Evolutionary conservation across 2,797 vertebrate genomes (phyloP).

Genomic region (Hydrolagus colliei): DNA sequence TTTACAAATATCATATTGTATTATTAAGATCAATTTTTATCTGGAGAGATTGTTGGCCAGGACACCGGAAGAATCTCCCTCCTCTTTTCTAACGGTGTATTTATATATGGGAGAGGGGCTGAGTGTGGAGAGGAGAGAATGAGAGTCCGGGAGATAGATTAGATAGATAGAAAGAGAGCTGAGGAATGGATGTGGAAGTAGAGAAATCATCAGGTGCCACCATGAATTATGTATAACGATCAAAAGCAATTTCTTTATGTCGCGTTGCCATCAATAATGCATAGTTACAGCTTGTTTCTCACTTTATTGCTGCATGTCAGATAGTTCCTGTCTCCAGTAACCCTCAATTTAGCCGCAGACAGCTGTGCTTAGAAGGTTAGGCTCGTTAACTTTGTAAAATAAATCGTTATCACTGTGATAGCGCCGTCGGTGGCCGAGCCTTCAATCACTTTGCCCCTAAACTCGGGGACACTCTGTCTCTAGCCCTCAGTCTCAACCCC

Average conservation of each 20-base stretch:
- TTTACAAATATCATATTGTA: too few relatives aligned
- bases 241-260: conserved; percentile 40
- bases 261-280: conserved; percentile 42
- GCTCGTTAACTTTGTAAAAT: conserved; percentile 31
- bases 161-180: background rate
- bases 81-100: too few relatives aligned
- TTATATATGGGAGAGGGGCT: too few relatives aligned
- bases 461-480: too few relatives aligned
- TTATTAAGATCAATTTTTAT: too few relatives aligned
- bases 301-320: conserved; percentile 34
- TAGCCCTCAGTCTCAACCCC: too few relatives aligned
- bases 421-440: background rate
- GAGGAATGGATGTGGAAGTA: conserved; percentile 25
- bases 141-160: too few relatives aligned
- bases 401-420: conserved; percentile 27
- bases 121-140: too few relatives aligned
- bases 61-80: too few relatives aligned
- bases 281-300: conserved; percentile 40
- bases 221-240: conserved; percentile 45
- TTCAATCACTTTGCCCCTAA: too few relatives aligned
- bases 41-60: too few relatives aligned
- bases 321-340: conserved; percentile 30
- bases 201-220: conserved; percentile 18
- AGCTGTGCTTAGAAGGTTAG: conserved; percentile 32
- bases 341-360: conserved; percentile 26